Evolutionary conservation across 2,113 vertebrate species (phyloP).

Genomic region (Spermophilus dauricus): DNA sequence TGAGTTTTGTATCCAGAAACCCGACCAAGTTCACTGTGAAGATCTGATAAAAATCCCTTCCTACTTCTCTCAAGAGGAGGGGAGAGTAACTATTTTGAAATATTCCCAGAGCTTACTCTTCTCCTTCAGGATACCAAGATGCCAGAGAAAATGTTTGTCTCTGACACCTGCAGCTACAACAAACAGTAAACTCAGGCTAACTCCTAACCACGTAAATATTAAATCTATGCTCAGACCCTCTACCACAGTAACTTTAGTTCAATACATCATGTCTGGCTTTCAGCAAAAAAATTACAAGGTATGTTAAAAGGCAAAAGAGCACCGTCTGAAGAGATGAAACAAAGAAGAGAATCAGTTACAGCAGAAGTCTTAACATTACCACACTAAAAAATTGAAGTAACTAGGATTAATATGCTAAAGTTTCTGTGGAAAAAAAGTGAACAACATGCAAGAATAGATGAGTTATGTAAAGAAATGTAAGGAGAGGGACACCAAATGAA

Average conservation of each 20-base stretch:
- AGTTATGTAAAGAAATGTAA: neutral
- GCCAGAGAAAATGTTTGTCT: constrained; percentile 29
- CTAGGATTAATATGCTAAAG: neutral
- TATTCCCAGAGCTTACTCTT: neutral
- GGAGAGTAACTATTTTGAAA: neutral
- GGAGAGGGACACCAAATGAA: neutral
- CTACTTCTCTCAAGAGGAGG: neutral
- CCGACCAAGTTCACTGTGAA: neutral
- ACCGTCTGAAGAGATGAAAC: neutral
- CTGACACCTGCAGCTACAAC: neutral
- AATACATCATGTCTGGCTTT: neutral
- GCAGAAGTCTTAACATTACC: neutral
- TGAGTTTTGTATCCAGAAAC: neutral
- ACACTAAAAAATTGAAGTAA: neutral
- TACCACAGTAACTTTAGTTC: neutral
- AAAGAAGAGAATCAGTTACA: neutral
- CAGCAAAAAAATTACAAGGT: neutral
- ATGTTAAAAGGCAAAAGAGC: neutral
- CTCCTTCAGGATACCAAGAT: neutral
- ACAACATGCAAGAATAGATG: neutral
- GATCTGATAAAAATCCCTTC: neutral
- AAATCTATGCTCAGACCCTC: neutral
- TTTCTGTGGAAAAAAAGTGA: neutral
- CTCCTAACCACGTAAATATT: neutral
- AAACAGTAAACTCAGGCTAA: neutral